Evolutionary conservation across 2,113 vertebrate genomes (phyloP).

Genomic region (Neodon shergylaensis): DNA sequence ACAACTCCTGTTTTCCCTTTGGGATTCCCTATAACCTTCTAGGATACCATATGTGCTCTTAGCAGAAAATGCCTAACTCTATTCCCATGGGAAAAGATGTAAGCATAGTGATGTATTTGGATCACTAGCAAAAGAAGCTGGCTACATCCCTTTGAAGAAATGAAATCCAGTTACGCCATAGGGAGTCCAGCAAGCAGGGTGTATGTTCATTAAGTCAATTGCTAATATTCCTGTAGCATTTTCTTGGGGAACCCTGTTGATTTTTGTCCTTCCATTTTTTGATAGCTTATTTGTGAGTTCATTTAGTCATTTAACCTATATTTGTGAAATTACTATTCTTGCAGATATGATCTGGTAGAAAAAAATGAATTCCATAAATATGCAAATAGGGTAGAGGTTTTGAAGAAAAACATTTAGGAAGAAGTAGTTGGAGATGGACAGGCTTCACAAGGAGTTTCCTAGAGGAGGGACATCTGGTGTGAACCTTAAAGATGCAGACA

Average conservation of each 20-base stretch:
- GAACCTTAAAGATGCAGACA: neutral
- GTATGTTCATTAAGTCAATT: neutral
- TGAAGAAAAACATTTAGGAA: neutral
- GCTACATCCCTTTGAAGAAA: neutral
- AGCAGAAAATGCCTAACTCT: neutral
- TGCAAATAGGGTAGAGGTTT: neutral
- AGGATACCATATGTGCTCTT: neutral
- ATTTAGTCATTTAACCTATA: neutral
- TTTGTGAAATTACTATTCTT: neutral
- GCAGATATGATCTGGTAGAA: neutral
- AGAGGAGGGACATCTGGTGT: neutral
- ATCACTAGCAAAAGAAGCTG: neutral
- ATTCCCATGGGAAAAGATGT: neutral
- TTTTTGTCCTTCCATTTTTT: neutral
- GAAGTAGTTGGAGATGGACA: neutral
- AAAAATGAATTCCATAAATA: neutral
- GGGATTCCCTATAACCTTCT: neutral
- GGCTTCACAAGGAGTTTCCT: neutral
- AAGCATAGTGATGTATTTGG: neutral
- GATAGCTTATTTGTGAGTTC: neutral
- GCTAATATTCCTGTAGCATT: neutral
- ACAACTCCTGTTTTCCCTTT: neutral
- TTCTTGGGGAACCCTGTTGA: neutral
- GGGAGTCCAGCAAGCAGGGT: neutral
- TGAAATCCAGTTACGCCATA: neutral